These are phyloP conservation scores for Tenualosa ilisha DNA, from an alignment of 2,797 vertebrate genomes.

Conservation along the genomic window DNA sequence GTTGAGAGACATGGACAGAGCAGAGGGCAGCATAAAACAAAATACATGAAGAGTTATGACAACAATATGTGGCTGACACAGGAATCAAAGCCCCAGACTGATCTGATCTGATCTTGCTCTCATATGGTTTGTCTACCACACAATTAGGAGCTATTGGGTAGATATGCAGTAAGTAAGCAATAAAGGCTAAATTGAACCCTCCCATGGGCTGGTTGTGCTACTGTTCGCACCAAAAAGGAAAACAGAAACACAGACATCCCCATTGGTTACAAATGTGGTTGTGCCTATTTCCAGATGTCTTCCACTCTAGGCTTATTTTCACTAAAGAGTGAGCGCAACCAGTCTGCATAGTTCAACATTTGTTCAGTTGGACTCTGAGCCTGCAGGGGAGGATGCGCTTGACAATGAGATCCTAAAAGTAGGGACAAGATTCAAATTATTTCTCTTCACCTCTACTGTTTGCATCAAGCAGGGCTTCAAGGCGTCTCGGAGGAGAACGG, in stretches of 20 bases:
- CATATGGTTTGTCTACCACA: not conserved
- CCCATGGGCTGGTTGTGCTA: not conserved
- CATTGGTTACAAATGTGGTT: not conserved
- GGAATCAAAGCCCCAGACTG: not conserved
- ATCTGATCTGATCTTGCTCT: not conserved
- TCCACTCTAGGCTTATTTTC: not conserved
- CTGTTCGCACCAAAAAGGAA: not conserved
- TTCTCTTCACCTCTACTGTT: constrained; percentile 42
- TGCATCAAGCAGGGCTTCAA: constrained; percentile 50
- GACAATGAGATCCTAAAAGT: not conserved
- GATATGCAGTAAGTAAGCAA: not conserved
- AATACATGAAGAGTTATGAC: not conserved
- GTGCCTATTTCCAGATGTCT: not conserved
- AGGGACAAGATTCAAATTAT: not conserved
- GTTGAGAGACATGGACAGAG: not conserved
- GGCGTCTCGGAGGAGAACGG: constrained; percentile 37
- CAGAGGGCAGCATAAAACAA: not conserved
- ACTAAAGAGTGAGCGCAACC: not conserved
- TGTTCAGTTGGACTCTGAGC: not conserved
- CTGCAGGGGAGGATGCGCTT: not conserved
- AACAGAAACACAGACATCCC: not conserved
- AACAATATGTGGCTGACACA: not conserved
- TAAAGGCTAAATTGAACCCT: not conserved
- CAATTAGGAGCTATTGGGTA: not conserved
- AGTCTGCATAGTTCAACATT: not conserved